phyloP scores from a whole-genome alignment of 2,113 vertebrate species.

The Oreochromis tanganicae region DNA sequence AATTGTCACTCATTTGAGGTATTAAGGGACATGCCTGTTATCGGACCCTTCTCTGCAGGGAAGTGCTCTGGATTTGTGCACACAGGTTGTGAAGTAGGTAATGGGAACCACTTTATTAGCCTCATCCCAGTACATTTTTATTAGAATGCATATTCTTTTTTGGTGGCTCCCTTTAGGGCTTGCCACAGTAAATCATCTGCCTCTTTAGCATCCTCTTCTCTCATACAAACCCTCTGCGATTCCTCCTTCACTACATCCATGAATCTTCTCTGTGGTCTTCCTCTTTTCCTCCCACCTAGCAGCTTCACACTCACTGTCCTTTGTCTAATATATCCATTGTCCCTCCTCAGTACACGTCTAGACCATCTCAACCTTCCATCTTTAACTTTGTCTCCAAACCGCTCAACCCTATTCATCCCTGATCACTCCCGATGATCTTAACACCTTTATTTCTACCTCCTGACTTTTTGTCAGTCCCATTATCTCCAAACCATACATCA shows the following conservation, averaged over 20 bases:
- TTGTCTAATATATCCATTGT: neutral
- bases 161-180: neutral
- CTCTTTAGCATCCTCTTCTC: neutral
- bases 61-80: neutral
- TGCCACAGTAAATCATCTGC: neutral
- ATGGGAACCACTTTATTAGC: neutral
- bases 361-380: no score
- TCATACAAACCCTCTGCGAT: neutral
- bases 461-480: no score
- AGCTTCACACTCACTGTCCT: neutral
- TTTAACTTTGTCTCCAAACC: no score
- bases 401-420: no score
- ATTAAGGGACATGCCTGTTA: conserved; percentile 15
- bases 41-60: neutral
- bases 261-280: neutral
- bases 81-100: conserved; percentile 12
- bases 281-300: neutral
- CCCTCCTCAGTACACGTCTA: no score
- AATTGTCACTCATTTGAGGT: conserved; percentile 27
- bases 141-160: neutral
- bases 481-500: no score
- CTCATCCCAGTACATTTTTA: neutral
- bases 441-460: no score
- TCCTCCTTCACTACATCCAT: neutral
- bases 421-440: no score